Evolutionary conservation across 2,888 invertebrate species (phyloP).

Genomic region (Quadriops clusia): DNA sequence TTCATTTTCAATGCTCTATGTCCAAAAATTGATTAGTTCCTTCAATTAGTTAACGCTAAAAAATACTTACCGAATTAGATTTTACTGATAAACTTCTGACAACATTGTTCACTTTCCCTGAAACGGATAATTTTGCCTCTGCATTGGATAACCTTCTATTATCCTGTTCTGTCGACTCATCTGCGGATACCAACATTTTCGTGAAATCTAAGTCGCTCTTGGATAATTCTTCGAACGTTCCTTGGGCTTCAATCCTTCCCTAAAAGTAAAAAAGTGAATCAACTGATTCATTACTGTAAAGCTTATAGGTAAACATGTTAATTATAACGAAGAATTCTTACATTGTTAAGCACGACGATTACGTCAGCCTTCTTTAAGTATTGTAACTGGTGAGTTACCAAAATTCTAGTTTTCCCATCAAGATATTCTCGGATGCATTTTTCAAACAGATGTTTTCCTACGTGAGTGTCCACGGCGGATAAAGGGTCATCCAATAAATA

Average conservation of each 20-base stretch:
- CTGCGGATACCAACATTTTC: constrained; percentile 30
- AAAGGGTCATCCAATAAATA: constrained; percentile 72
- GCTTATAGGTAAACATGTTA: constrained; percentile 18
- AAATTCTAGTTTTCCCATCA: constrained; percentile 46
- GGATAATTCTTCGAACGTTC: constrained; percentile 46
- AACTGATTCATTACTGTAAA: neutral
- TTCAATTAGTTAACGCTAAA: too few relatives aligned
- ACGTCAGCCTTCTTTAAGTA: constrained; percentile 44
- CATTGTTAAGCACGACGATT: constrained; percentile 44
- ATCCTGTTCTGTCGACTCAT: constrained; percentile 25
- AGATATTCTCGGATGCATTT: constrained; percentile 52
- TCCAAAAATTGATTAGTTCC: too few relatives aligned
- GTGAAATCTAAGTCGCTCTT: constrained; percentile 49
- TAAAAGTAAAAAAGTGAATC: constrained; percentile 22
- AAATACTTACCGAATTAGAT: constrained; percentile 17
- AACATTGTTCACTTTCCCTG: constrained; percentile 6
- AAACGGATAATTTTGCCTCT: too few relatives aligned
- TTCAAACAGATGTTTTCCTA: constrained; percentile 62
- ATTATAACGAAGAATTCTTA: too few relatives aligned
- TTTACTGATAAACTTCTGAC: constrained; percentile 17
- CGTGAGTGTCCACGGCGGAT: constrained; percentile 68
- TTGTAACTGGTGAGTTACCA: constrained; percentile 63
- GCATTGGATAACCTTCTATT: too few relatives aligned
- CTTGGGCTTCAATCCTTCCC: constrained; percentile 46
- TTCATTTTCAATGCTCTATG: too few relatives aligned